Conservation (phyloP, 1,140 invertebrate species). For the Meloidogyne hapla region DNA sequence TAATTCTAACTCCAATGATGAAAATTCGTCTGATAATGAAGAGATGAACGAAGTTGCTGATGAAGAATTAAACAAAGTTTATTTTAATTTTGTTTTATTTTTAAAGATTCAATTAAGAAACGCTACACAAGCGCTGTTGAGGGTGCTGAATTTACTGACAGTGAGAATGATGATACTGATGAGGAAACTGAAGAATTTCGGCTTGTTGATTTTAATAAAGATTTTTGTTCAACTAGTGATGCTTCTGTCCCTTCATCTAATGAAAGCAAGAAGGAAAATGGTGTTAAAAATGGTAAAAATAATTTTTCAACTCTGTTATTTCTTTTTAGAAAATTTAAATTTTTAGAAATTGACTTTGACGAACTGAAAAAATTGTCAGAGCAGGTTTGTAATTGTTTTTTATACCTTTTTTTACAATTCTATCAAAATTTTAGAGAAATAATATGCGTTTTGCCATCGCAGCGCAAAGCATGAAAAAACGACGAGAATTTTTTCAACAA, state of each 20-base stretch:
- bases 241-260: not conserved
- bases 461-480: not conserved
- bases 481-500: not conserved
- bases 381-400: not conserved
- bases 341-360: not conserved
- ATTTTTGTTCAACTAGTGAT: not conserved
- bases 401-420: not conserved
- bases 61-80: not conserved
- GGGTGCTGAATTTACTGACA: slow-evolving; percentile 14
- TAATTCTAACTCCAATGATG: not conserved
- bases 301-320: too few relatives aligned
- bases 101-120: not conserved
- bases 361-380: not conserved
- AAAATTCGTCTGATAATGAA: not conserved
- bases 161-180: slow-evolving; percentile 17
- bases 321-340: not conserved
- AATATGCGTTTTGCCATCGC: not conserved
- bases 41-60: not conserved
- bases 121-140: slow-evolving; percentile 13
- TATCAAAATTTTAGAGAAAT: not conserved
- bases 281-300: not conserved
- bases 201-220: not conserved
- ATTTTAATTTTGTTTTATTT: not conserved
- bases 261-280: not conserved
- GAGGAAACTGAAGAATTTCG: not conserved